phyloP scores from a whole-genome alignment of 35 echinoderm and acorn worm species.

The Nesometra sesokonis region DNA sequence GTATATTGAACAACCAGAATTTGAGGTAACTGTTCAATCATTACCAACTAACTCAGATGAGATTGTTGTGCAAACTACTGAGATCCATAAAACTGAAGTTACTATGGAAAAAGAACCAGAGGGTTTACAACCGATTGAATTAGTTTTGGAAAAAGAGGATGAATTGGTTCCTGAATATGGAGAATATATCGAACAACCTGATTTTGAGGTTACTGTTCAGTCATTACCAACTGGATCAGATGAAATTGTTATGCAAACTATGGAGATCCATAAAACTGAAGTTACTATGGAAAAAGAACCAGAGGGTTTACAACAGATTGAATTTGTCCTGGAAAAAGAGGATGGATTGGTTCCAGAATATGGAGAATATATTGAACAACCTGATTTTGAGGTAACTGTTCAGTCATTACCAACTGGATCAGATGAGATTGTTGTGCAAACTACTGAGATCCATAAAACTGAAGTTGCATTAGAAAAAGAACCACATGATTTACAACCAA shows the following conservation, averaged over 20 bases:
- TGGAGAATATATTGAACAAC: background rate
- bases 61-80: background rate
- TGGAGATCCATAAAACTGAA: background rate
- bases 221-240: background rate
- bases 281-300: slow-evolving; percentile 5
- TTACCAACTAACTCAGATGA: background rate
- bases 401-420: background rate
- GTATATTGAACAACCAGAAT: background rate
- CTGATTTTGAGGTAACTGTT: background rate
- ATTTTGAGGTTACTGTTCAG: background rate
- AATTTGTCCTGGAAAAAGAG: background rate
- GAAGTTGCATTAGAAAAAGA: slow-evolving; percentile 21
- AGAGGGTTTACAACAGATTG: slow-evolving; percentile 2
- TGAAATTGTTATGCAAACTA: slow-evolving; percentile 7
- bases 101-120: slow-evolving; percentile 7
- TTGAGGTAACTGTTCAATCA: background rate
- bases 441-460: slow-evolving; percentile 1
- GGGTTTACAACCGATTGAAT: slow-evolving; percentile 14
- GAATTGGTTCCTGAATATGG: background rate
- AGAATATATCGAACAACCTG: background rate
- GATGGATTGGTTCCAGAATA: slow-evolving; percentile 21
- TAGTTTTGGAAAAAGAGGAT: background rate
- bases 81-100: background rate
- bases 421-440: slow-evolving; percentile 5
- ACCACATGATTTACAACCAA: background rate